These are phyloP conservation scores for Drosophila orena DNA, from an alignment of 1,140 invertebrate genomes.

Conservation along the genomic window DNA sequence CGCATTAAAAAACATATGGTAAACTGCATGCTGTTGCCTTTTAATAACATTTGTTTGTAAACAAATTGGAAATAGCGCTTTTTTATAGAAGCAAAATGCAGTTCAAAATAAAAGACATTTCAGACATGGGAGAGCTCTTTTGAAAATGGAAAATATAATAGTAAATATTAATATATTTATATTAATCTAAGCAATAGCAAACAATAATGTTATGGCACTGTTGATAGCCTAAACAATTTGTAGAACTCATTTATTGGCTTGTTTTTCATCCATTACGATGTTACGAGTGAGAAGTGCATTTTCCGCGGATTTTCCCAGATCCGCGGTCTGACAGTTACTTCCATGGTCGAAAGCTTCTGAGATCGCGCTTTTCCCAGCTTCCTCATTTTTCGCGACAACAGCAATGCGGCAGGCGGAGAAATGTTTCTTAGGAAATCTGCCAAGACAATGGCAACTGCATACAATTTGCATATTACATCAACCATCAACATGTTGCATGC, in stretches of 20 bases:
- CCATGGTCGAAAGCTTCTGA: slow-evolving; percentile 16
- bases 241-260: slow-evolving; percentile 8
- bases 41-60: slow-evolving; percentile 1
- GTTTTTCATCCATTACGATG: slow-evolving; percentile 16
- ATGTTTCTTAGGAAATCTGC: slow-evolving; percentile 61
- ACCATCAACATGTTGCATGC: slow-evolving; percentile 78
- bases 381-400: slow-evolving; percentile 34
- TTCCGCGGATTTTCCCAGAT: slow-evolving; percentile 24
- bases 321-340: slow-evolving; percentile 15
- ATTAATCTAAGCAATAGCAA: too few species aligned
- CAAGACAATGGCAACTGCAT: slow-evolving; percentile 65
- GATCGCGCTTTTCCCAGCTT: slow-evolving; percentile 33
- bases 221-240: slow-evolving; percentile 4
- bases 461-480: slow-evolving; percentile 78
- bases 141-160: too few species aligned
- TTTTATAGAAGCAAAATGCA: neutral
- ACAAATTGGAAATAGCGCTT: slow-evolving; percentile 10
- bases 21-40: slow-evolving; percentile 5
- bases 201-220: too few species aligned
- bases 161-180: too few species aligned
- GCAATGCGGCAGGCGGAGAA: slow-evolving; percentile 27
- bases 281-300: slow-evolving; percentile 6
- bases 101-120: neutral
- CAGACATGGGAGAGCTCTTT: too few species aligned
- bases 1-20: slow-evolving; percentile 31